These are phyloP conservation scores for Noctua janthe DNA, from an alignment of 2,888 invertebrate genomes.

Conservation along the genomic window DNA sequence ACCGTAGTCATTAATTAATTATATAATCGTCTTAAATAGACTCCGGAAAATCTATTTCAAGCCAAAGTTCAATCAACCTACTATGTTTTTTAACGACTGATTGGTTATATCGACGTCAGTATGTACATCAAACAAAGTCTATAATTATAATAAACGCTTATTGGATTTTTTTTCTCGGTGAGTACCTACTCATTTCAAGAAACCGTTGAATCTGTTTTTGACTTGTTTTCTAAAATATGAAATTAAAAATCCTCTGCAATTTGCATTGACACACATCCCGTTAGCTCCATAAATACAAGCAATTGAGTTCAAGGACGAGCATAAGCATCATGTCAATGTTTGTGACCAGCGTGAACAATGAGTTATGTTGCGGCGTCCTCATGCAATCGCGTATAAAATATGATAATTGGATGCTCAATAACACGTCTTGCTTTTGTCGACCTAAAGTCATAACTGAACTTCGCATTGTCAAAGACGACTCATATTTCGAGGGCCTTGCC, in stretches of 20 bases:
- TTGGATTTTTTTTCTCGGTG: constrained; percentile 28
- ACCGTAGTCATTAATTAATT: constrained; percentile 71
- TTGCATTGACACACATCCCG: constrained; percentile 89
- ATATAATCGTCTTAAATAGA: constrained; percentile 71
- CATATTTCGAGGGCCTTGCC: constrained; percentile 44
- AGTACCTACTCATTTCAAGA: neutral
- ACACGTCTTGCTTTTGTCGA: constrained; percentile 76
- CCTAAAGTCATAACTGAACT: constrained; percentile 55
- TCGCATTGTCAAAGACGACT: constrained; percentile 37
- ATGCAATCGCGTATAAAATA: constrained; percentile 88
- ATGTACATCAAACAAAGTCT: constrained; percentile 13
- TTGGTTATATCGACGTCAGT: constrained; percentile 14
- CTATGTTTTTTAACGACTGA: constrained; percentile 15
- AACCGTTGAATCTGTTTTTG: constrained; percentile 6
- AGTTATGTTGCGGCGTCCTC: constrained; percentile 86
- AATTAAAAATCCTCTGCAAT: constrained; percentile 67
- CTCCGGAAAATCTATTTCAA: constrained; percentile 73
- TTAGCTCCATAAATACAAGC: constrained; percentile 87
- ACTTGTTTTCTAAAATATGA: constrained; percentile 19
- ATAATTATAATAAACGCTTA: constrained; percentile 36
- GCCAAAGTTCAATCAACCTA: constrained; percentile 69
- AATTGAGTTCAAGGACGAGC: constrained; percentile 89
- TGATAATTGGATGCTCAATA: constrained; percentile 86
- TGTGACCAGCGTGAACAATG: constrained; percentile 90
- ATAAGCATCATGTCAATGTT: constrained; percentile 85